Evolutionary conservation across 2,888 invertebrate species (phyloP), one percentile per base, ranked within the genome.

Genomic region (Panzeria rudis): DNA sequence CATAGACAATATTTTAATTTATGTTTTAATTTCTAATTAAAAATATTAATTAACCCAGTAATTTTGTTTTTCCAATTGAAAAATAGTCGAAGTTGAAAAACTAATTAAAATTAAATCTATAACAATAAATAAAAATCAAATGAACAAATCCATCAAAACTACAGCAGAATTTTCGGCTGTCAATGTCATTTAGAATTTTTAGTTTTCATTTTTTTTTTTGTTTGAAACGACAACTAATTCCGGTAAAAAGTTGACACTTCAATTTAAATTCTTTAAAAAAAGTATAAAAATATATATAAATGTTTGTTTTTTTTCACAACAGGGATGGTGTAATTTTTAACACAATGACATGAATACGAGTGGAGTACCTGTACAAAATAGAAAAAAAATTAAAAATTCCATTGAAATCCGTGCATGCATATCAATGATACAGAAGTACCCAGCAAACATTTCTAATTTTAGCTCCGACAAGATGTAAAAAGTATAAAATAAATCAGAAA

Each of bases 231-330:
- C 81, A 85, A 82, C 81, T 82, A 78, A 82, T 85, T 82, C 82
- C 82, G 78, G 61, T 62, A 25, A 62, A 80, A 80, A 62, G 59
- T 78, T 85, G 81, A 82, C 85, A 82, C 85, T 78, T 85, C 17
- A 82, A 85, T 85, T 85, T 78, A 82, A 82, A 82, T 71, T 69
- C 41, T 61, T 61, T 0, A 59, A 71, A 59, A 64, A 41, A 13
- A 20, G 29, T 32, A 9, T 8, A 61, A 13, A 64, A 47, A 61
- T 25, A 29, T 64, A 75, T 61, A 44, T 44, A 20, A 29, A 50
- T 13, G 68, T n/a, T 64, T n/a, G 9, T 35, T 54, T 15, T 35
- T 59, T 35, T 59, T 11, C 0, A 59, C 32, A 29, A 59, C 17
- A 32, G 4, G 17, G 3, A 35, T 35, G 13, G 35, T 35, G 59